Conservation (phyloP, 92 coral and sea anemone genomes). For the Parazoanthus atlanticus region DNA sequence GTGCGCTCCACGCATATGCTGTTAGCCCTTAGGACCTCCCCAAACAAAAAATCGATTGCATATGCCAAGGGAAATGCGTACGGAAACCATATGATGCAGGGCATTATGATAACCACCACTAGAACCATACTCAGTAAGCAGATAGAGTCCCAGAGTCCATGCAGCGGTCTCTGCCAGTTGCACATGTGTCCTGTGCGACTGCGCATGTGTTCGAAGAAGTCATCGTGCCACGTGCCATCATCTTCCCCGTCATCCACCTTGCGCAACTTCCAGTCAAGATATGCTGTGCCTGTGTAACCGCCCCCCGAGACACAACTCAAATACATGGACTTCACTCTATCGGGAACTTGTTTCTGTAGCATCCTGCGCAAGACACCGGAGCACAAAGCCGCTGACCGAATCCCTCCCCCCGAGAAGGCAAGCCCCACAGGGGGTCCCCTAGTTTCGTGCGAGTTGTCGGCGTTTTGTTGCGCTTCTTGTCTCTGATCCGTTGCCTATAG, state of each 20-base stretch:
- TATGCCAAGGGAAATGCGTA: constrained; percentile 59
- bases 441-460: background rate
- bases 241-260: constrained; percentile 24
- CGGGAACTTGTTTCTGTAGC: constrained; percentile 29
- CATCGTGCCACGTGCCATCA: constrained; percentile 16
- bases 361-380: constrained; percentile 42
- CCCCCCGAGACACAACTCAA: constrained; percentile 43
- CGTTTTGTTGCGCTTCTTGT: background rate
- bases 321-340: constrained; percentile 5
- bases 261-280: constrained; percentile 71
- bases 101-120: constrained; percentile 48
- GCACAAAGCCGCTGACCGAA: constrained; percentile 37
- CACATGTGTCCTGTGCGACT: constrained; percentile 54
- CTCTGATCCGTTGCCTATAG: background rate
- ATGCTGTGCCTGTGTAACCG: constrained; percentile 74
- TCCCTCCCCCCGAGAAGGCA: constrained; percentile 31
- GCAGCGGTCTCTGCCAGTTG: constrained; percentile 55
- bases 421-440: constrained; percentile 7
- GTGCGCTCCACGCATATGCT: constrained; percentile 3
- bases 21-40: constrained; percentile 51
- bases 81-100: constrained; percentile 55
- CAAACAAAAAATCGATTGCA: constrained; percentile 49
- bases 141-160: constrained; percentile 45
- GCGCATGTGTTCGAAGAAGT: constrained; percentile 67
- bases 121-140: constrained; percentile 40